A percentile compares a stretch with the other conserved stretches of the same genome.
Evolutionary conservation across 2,888 invertebrate species (phyloP).

Genomic region (Electrophaes corylata): DNA sequence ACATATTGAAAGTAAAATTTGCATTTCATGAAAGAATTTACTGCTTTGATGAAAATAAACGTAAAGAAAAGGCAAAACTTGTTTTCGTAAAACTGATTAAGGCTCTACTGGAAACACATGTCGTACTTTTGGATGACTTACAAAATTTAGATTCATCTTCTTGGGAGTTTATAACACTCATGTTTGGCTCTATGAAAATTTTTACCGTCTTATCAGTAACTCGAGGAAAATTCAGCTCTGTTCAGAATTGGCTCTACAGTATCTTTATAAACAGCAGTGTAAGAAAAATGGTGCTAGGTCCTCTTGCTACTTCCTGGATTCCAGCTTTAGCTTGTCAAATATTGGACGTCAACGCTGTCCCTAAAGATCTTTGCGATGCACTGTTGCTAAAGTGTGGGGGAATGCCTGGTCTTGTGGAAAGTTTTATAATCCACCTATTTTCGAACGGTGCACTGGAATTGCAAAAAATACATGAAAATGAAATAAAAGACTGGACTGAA

Average conservation of each 20-base stretch:
- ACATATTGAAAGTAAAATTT: constrained; percentile 79
- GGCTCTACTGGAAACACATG: constrained; percentile 54
- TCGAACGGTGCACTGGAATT: constrained; percentile 74
- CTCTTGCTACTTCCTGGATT: constrained; percentile 67
- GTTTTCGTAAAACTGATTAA: constrained; percentile 69
- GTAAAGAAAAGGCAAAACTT: constrained; percentile 65
- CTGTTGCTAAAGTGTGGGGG: constrained; percentile 74
- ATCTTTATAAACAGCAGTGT: constrained; percentile 68
- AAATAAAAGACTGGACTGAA: constrained; percentile 52
- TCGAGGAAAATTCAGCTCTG: constrained; percentile 67
- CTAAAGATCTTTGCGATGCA: constrained; percentile 77
- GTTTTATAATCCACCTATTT: constrained; percentile 77
- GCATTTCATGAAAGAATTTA: constrained; percentile 72
- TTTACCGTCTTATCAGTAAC: constrained; percentile 65
- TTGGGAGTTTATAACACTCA: constrained; percentile 70
- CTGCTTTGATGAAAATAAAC: constrained; percentile 59
- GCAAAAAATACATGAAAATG: constrained; percentile 53
- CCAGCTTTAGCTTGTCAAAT: constrained; percentile 85
- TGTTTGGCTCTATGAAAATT: constrained; percentile 63
- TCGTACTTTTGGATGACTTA: constrained; percentile 79
- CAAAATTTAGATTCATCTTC: constrained; percentile 76
- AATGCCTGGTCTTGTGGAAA: constrained; percentile 81
- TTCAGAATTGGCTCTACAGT: constrained; percentile 70
- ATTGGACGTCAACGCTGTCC: constrained; percentile 83
- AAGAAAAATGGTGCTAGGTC: constrained; percentile 70